Conservation (phyloP, 2,888 invertebrate species). For the Patella pellucida region DNA sequence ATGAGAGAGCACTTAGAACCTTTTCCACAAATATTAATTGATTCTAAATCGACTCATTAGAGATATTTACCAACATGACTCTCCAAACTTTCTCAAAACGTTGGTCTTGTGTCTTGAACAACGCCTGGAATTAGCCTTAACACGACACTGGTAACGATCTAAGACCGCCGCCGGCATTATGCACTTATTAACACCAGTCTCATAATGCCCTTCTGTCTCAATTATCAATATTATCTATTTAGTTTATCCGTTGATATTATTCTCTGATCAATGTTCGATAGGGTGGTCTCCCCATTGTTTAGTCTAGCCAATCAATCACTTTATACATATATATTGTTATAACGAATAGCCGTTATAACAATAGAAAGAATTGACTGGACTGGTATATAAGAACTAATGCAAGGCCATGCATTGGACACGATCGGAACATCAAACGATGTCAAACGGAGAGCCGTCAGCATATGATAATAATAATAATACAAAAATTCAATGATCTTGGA, state of each 20-base stretch:
- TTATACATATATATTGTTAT: not conserved
- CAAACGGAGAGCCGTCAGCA: not conserved
- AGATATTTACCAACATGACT: not conserved
- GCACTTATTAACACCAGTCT: conserved; percentile 5
- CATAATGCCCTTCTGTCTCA: not conserved
- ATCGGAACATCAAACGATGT: not conserved
- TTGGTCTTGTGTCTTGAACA: not conserved
- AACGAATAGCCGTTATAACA: not conserved
- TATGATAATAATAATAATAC: not conserved
- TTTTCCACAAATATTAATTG: conserved; percentile 1
- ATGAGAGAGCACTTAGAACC: not conserved
- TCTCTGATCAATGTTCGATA: not conserved
- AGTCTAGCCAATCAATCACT: not conserved
- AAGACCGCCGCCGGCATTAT: not conserved
- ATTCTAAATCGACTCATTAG: not conserved
- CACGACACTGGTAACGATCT: not conserved
- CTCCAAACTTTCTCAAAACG: not conserved
- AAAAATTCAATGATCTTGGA: conserved; percentile 2
- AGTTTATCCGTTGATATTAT: conserved; percentile 4
- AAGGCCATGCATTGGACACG: not conserved
- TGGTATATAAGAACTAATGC: not conserved
- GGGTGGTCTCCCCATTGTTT: conserved; percentile 4
- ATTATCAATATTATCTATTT: conserved; percentile 1
- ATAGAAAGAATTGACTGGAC: not conserved
- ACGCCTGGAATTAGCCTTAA: not conserved